A percentile compares a stretch with the other conserved stretches of the same genome.
Evolutionary conservation across 2,113 vertebrate species (phyloP).

Genomic region (Oxyruncus cristatus): DNA sequence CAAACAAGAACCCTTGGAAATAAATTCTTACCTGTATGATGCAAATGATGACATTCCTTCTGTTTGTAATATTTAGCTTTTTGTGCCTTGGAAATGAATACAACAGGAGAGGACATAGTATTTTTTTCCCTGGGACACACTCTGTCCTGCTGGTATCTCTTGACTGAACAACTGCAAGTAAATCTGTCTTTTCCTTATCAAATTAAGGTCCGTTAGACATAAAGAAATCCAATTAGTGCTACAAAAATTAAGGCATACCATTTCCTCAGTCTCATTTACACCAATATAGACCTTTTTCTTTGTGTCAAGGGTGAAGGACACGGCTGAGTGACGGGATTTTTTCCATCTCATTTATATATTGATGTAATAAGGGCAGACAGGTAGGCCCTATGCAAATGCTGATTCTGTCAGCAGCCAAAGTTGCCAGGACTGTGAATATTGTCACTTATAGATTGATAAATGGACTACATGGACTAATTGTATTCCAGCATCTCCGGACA

Average conservation of each 20-base stretch:
- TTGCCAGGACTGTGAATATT: slow-evolving; percentile 25
- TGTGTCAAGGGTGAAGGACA: background rate
- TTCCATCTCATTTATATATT: slow-evolving; percentile 38
- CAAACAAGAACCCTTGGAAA: background rate
- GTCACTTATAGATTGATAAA: slow-evolving; percentile 67
- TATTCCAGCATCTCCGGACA: slow-evolving; percentile 32
- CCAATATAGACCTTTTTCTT: background rate
- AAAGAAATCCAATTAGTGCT: slow-evolving; percentile 22
- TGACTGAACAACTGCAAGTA: background rate
- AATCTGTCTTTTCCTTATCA: slow-evolving; percentile 11
- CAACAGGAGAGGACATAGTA: background rate
- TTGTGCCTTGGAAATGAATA: background rate
- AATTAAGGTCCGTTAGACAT: slow-evolving; percentile 9
- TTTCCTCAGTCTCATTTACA: background rate
- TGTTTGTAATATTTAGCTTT: background rate
- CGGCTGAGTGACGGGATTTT: background rate
- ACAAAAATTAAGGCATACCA: background rate
- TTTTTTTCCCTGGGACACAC: background rate
- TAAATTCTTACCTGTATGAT: background rate
- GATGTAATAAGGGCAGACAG: slow-evolving; percentile 50
- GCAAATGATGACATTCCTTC: background rate
- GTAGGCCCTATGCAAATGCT: slow-evolving; percentile 15
- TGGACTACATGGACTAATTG: slow-evolving; percentile 46
- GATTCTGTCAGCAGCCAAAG: slow-evolving; percentile 31
- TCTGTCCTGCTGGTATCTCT: background rate